These are phyloP conservation scores for Eupithecia subumbrata DNA, from an alignment of 2,888 invertebrate genomes.

Conservation along the genomic window DNA sequence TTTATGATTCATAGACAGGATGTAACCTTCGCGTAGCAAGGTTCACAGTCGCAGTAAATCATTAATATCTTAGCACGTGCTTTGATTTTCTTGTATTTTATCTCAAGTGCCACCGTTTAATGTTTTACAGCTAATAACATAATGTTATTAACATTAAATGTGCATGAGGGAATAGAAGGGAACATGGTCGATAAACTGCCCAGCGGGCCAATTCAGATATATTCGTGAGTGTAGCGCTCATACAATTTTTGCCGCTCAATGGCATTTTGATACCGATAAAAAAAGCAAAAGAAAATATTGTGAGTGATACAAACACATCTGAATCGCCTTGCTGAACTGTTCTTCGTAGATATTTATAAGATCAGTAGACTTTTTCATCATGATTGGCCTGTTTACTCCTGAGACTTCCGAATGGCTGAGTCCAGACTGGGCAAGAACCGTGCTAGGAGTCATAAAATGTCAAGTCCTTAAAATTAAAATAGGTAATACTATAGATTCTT, in stretches of 20 bases:
- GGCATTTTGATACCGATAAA: too few relatives aligned
- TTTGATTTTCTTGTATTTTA: constrained; percentile 16
- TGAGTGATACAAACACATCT: too few relatives aligned
- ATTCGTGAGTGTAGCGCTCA: too few relatives aligned
- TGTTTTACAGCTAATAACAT: constrained; percentile 10
- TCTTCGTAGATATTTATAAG: too few relatives aligned
- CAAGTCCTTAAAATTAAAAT: too few relatives aligned
- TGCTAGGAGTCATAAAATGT: too few relatives aligned
- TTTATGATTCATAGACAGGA: constrained; percentile 68
- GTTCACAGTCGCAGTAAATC: constrained; percentile 64
- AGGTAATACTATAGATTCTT: too few relatives aligned
- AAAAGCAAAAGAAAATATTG: too few relatives aligned
- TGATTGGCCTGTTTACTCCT: background rate
- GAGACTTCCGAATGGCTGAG: background rate
- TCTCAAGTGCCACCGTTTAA: constrained; percentile 21
- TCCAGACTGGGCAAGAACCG: background rate
- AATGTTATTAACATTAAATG: too few relatives aligned
- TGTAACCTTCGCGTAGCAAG: constrained; percentile 68
- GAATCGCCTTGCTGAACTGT: too few relatives aligned
- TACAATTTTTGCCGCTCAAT: too few relatives aligned
- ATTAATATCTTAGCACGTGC: constrained; percentile 51
- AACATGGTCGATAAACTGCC: background rate
- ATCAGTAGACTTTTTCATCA: too few relatives aligned
- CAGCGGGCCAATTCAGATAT: background rate
- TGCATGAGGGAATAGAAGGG: background rate